Conservation (phyloP, 2,888 invertebrate species). For the Podotricha telesiphe region DNA sequence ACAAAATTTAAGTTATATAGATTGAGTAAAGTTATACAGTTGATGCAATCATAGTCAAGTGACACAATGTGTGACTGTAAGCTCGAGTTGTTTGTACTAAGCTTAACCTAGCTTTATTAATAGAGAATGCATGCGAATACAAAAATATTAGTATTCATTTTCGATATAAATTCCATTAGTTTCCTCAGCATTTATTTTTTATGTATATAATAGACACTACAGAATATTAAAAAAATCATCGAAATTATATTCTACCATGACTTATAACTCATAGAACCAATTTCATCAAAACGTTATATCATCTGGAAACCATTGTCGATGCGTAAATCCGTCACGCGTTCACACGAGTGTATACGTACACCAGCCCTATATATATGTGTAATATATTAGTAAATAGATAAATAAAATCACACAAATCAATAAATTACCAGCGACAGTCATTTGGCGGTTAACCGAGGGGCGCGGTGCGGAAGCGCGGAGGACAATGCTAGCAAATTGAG, state of each 20-base stretch:
- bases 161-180: no score
- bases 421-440: conserved; percentile 42
- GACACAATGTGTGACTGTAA: no score
- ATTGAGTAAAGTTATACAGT: no score
- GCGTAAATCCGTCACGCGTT: neutral
- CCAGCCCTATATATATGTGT: conserved; percentile 13
- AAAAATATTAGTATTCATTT: no score
- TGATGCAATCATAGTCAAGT: no score
- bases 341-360: conserved; percentile 8
- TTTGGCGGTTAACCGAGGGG: conserved; percentile 45
- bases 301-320: neutral
- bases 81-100: no score
- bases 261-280: neutral
- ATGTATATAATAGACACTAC: no score
- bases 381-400: conserved; percentile 35
- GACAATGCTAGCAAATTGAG: conserved; percentile 78
- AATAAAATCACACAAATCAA: conserved; percentile 38
- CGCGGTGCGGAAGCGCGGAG: conserved; percentile 50
- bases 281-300: conserved; percentile 1
- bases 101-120: no score
- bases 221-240: no score
- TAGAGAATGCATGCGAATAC: no score
- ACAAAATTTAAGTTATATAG: neutral
- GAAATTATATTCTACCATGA: neutral
- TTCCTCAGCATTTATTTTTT: no score